These are phyloP conservation scores for Pygoscelis antarcticus DNA, from an alignment of 2,113 vertebrate genomes.

Conservation along the genomic window DNA sequence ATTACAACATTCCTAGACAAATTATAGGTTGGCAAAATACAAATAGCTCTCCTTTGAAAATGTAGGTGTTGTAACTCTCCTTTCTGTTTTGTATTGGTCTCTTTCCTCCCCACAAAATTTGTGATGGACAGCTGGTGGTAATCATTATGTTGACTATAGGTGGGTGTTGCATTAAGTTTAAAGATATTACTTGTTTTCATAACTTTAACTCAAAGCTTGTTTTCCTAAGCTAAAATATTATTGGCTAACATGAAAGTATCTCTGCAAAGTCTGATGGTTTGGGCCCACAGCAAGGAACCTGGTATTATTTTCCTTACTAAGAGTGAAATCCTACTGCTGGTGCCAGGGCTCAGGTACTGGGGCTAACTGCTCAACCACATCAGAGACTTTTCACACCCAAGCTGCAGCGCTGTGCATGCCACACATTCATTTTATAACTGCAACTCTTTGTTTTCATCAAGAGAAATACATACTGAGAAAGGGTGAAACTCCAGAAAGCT, in stretches of 20 bases:
- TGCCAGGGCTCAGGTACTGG: neutral
- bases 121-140: constrained; percentile 14
- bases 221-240: neutral
- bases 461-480: neutral
- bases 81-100: neutral
- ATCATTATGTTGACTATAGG: neutral
- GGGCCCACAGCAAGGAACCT: neutral
- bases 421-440: neutral
- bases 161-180: neutral
- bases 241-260: neutral
- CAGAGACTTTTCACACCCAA: neutral
- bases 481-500: neutral
- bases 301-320: neutral
- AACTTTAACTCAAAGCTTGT: neutral
- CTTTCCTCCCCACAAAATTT: neutral
- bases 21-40: constrained; percentile 11
- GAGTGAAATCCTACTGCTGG: neutral
- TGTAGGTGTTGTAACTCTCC: neutral
- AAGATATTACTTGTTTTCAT: neutral
- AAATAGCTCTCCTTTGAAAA: constrained; percentile 17
- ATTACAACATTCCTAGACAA: constrained; percentile 18
- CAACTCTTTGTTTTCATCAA: neutral
- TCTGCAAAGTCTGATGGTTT: neutral
- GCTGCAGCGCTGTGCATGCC: neutral
- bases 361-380: neutral